These are phyloP conservation scores for Pelobates cultripes DNA, from an alignment of 2,797 vertebrate species.

Conservation along the genomic window DNA sequence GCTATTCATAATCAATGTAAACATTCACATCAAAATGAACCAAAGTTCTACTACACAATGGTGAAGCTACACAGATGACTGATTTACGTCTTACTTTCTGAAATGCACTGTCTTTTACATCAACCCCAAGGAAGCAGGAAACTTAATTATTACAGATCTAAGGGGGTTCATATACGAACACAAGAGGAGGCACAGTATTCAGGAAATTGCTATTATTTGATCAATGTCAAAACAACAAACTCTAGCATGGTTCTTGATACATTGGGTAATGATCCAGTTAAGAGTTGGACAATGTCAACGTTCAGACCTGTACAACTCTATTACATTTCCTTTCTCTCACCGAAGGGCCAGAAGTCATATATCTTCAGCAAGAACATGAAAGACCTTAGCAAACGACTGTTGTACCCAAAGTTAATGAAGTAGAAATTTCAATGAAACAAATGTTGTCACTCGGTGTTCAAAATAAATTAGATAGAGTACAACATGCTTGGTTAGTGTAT, in stretches of 20 bases:
- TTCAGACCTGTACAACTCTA: slow-evolving; percentile 58
- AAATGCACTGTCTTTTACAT: not conserved
- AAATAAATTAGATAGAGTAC: slow-evolving; percentile 15
- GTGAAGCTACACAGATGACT: not conserved
- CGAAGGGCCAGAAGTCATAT: not conserved
- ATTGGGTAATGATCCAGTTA: slow-evolving; percentile 69
- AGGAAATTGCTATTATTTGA: slow-evolving; percentile 76
- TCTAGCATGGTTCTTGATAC: slow-evolving; percentile 72
- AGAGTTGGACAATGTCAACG: slow-evolving; percentile 63
- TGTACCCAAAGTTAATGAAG: slow-evolving; percentile 13
- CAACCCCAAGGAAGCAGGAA: not conserved
- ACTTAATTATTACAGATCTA: slow-evolving; percentile 59
- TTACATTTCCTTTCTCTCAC: slow-evolving; percentile 13
- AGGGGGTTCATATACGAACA: slow-evolving; percentile 57
- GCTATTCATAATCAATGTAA: not conserved
- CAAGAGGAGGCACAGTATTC: slow-evolving; percentile 64
- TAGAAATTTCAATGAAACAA: slow-evolving; percentile 5
- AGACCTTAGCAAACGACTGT: slow-evolving; percentile 4
- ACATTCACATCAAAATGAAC: slow-evolving; percentile 58
- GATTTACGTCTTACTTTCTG: slow-evolving; percentile 36
- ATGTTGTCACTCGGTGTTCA: slow-evolving; percentile 14
- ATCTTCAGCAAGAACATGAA: not conserved
- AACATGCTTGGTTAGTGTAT: not conserved
- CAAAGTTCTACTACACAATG: slow-evolving; percentile 57
- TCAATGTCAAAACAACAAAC: slow-evolving; percentile 73